Percentiles rank a stretch among this genome's conserved stretches.
Evolutionary conservation across 2,797 vertebrate species (phyloP).

Genomic region (Alca torda): DNA sequence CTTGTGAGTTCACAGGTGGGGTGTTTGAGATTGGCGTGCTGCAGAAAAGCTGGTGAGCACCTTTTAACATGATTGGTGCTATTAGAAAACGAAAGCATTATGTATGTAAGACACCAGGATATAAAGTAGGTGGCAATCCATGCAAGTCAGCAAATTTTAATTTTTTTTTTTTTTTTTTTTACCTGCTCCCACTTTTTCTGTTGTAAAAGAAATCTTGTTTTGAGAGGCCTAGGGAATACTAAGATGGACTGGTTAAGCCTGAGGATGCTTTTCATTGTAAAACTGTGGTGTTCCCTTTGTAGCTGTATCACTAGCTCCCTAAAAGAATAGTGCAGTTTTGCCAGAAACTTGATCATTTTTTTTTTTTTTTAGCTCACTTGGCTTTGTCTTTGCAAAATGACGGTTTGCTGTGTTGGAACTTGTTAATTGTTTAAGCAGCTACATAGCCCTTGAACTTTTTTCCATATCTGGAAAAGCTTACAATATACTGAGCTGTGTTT

Average conservation of each 20-base stretch:
- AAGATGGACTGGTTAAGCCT: background rate
- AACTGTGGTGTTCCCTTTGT: background rate
- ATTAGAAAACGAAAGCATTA: background rate
- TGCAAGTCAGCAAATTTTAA: background rate
- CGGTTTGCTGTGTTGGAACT: background rate
- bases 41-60: background rate
- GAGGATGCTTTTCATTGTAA: background rate
- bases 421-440: background rate
- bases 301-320: background rate
- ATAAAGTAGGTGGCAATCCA: background rate
- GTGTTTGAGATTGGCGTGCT: background rate
- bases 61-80: background rate
- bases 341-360: background rate
- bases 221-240: background rate
- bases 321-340: background rate
- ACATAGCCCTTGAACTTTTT: background rate
- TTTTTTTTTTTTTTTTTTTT: background rate
- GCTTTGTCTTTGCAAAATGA: background rate
- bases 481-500: background rate
- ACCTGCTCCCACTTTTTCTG: background rate
- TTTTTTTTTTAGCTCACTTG: background rate
- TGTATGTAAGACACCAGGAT: accelerated
- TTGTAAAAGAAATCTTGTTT: background rate
- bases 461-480: conserved; percentile 15
- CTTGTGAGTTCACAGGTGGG: background rate